Evolutionary conservation across 2,888 invertebrate genomes (phyloP), one percentile per base, ranked within the genome.

Genomic region (Agrotis exclamationis): DNA sequence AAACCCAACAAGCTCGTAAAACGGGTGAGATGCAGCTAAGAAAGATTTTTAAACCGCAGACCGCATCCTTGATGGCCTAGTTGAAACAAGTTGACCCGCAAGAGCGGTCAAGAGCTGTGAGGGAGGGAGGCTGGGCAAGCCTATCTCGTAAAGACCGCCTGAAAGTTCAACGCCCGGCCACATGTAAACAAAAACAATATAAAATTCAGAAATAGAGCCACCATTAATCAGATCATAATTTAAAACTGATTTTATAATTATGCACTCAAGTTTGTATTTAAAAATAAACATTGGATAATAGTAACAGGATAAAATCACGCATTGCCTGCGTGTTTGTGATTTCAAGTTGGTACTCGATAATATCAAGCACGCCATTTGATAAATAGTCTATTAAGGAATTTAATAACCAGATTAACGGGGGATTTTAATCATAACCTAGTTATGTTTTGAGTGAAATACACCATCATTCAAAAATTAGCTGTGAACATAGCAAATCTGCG

Each of bases 31-130:
- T 59, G 75, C 45, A 56, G 69, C 63, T 63, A 65, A 76, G 76
- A 80, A 78, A 85, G 75, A 85, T 76, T 84, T 79, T 79, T 75
- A 76, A 82, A 85, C 90, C 89, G 79, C 89, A 87, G 56, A 82
- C 88, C 90, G 82, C 91, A 91, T 87, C 88, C 81, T 71, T 79
- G 74, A 76, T 74, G 82, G 79, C 80, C 76, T 80, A 82, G 83
- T 85, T 84, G 82, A 81, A 86, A 85, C 88, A 83, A 88, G 88
- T 86, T 83, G 62, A 80, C 87, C 88, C 88, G 75, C 89, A 83
- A 72, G 73, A 72, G 73, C 75, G 70, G 83, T 76, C 82, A 82
- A 79, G 81, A 83, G 66, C 82, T 73, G 80, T 72, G 76, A 79
- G 71, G 68, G 82, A 80, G 58, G 65, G 63, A 76, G 76, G 67